Evolutionary conservation across 2,888 invertebrate genomes (phyloP).

Genomic region (Drosophila lacicola): DNA sequence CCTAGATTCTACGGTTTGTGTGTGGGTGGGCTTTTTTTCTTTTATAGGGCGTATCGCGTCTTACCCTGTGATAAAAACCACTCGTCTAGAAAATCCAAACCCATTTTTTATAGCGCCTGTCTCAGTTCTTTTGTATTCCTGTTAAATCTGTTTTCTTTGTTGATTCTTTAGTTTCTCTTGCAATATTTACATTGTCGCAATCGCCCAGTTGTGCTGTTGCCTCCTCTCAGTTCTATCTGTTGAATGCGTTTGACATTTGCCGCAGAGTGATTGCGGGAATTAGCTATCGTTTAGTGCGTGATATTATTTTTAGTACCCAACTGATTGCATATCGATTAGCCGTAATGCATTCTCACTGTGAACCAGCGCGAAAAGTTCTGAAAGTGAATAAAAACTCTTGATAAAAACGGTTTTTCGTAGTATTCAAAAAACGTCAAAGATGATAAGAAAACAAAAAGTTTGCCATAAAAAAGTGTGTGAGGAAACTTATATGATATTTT

Average conservation of each 20-base stretch:
- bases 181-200: conserved; percentile 62
- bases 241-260: conserved; percentile 62
- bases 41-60: conserved; percentile 30
- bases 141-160: conserved; percentile 47
- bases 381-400: not conserved
- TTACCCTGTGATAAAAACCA: conserved; percentile 85
- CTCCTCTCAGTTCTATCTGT: conserved; percentile 27
- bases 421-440: too few species aligned
- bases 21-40: conserved; percentile 3
- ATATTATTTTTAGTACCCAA: conserved; percentile 50
- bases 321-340: conserved; percentile 65
- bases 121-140: conserved; percentile 41
- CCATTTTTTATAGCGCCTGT: conserved; percentile 54
- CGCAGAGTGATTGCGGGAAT: conserved; percentile 42
- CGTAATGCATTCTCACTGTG: conserved; percentile 22
- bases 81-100: conserved; percentile 84
- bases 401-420: not conserved
- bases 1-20: conserved; percentile 2
- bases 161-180: conserved; percentile 42
- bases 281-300: conserved; percentile 66
- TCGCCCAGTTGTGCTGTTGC: conserved; percentile 22
- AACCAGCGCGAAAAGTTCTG: conserved; percentile 19
- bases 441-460: too few species aligned
- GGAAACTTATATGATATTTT: too few species aligned
- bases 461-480: too few species aligned